A percentile compares a stretch with the other conserved stretches of the same genome.
Evolutionary conservation across 2,888 invertebrate genomes (phyloP).

Genomic region (Eristalis pertinax): DNA sequence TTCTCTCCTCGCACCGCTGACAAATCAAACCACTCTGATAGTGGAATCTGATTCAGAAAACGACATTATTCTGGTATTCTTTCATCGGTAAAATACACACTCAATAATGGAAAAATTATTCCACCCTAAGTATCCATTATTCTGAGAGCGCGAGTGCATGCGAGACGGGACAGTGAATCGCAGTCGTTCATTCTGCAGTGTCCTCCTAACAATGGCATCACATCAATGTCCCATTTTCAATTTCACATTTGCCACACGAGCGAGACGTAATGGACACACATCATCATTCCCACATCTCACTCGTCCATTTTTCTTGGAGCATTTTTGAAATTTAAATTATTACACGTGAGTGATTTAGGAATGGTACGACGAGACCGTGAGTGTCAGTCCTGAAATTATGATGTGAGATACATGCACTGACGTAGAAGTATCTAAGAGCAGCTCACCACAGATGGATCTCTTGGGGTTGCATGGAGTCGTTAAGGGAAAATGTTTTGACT

Average conservation of each 20-base stretch:
- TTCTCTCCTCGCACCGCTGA: neutral
- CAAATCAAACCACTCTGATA: neutral
- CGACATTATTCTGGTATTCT: neutral
- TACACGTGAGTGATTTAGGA: conserved; percentile 47
- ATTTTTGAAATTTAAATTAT: conserved; percentile 53
- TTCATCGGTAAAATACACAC: neutral
- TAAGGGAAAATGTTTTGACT: conserved; percentile 1
- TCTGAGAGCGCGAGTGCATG: neutral
- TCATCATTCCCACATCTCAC: conserved; percentile 62
- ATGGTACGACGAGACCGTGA: conserved; percentile 16
- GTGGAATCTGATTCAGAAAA: neutral
- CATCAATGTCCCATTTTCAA: conserved; percentile 48
- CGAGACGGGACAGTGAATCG: neutral
- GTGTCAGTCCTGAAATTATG: neutral
- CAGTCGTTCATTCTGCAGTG: neutral
- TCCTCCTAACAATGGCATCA: conserved; percentile 32
- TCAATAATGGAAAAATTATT: neutral
- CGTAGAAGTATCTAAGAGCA: neutral
- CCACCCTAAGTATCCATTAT: conserved; percentile 11
- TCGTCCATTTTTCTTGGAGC: conserved; percentile 23
- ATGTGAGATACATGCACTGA: neutral
- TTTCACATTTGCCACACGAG: conserved; percentile 22
- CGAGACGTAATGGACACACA: conserved; percentile 54
- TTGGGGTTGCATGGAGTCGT: neutral
- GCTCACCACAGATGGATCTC: neutral